phyloP scores from a whole-genome alignment of 2,113 vertebrate genomes.

The Sinocyclocheilus rhinocerous region DNA sequence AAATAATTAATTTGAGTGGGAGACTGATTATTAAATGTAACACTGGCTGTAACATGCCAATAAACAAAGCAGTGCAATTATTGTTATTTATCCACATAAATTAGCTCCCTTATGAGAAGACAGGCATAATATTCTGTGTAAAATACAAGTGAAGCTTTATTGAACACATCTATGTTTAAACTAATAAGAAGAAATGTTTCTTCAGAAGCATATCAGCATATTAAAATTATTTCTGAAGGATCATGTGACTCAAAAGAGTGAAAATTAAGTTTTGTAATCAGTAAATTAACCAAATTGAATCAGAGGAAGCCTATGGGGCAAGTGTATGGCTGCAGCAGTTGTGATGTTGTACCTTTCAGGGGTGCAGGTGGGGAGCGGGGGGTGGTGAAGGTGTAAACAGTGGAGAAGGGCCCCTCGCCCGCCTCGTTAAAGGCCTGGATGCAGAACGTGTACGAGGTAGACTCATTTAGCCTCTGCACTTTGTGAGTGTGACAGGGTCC shows the following conservation, averaged over 20 bases:
- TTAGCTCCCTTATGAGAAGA: not conserved
- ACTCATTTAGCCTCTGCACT: constrained; percentile 97
- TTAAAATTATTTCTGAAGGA: too few species aligned
- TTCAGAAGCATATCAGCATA: too few species aligned
- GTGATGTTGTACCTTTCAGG: constrained; percentile 84
- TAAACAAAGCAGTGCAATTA: not conserved
- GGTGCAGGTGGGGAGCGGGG: constrained; percentile 90
- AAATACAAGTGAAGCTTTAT: not conserved
- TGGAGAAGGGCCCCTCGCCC: constrained; percentile 93
- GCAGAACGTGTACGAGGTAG: constrained; percentile 93
- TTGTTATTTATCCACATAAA: not conserved
- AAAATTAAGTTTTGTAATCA: too few species aligned
- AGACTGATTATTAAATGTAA: not conserved
- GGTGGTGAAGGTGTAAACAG: constrained; percentile 93
- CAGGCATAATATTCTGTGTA: not conserved
- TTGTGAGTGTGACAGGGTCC: constrained; percentile 99
- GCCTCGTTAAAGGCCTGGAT: constrained; percentile 99
- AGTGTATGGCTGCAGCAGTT: not conserved
- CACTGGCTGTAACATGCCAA: not conserved
- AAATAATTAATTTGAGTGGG: not conserved
- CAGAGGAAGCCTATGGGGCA: not conserved
- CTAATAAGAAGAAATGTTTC: too few species aligned
- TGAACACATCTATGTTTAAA: not conserved
- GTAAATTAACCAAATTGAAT: not conserved
- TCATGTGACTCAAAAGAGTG: too few species aligned